A percentile compares a stretch with the other conserved stretches of the same genome.
Conservation (phyloP, 2,888 invertebrate genomes). For the Heteromurus nitidus region DNA sequence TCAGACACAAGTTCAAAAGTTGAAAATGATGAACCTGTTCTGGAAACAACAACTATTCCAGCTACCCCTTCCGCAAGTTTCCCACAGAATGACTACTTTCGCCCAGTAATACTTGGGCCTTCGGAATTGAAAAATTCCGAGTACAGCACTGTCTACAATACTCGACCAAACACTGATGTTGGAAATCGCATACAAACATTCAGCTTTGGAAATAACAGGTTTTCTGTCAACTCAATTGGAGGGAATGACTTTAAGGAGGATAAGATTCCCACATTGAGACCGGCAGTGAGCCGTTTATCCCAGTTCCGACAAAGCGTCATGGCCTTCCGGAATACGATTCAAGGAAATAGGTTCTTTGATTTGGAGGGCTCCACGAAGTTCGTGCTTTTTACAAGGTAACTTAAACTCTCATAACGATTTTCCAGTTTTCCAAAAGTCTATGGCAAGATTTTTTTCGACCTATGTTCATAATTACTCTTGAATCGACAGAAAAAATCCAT, state of each 20-base stretch:
- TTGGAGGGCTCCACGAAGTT: conserved; percentile 13
- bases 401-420: too few relatives aligned
- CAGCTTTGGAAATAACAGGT: conserved; percentile 23
- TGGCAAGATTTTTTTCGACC: too few relatives aligned
- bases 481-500: conserved; percentile 61
- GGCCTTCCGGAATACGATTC: conserved; percentile 29
- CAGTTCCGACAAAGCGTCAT: conserved; percentile 26
- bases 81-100: conserved; percentile 6
- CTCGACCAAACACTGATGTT: not conserved
- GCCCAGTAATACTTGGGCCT: conserved; percentile 27
- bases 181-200: not conserved
- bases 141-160: not conserved
- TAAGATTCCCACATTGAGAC: not conserved
- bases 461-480: too few relatives aligned
- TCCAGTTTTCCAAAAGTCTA: too few relatives aligned
- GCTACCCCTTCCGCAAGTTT: too few relatives aligned
- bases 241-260: conserved; percentile 12
- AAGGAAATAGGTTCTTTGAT: conserved; percentile 46
- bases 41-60: too few relatives aligned
- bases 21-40: too few relatives aligned
- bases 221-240: not conserved
- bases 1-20: too few relatives aligned
- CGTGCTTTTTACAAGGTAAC: conserved; percentile 24
- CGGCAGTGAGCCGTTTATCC: not conserved
- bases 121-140: not conserved